Base-by-base conservation (phyloP, 2,888 invertebrate species). In the Andricus curvator region DNA sequence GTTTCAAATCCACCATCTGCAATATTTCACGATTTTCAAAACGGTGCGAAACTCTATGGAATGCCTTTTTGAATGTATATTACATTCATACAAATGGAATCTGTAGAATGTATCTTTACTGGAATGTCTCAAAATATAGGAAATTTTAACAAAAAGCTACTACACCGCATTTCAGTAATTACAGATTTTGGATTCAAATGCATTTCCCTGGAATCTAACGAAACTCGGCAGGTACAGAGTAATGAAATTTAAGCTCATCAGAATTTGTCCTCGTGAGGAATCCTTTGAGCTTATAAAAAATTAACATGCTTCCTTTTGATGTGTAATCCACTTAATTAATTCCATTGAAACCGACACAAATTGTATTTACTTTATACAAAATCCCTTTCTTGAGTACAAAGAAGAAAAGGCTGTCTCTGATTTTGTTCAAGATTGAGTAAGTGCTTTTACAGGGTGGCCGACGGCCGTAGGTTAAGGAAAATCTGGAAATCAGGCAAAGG, bases 1-100 rank as follows among this genome's bases (percentile, higher is more conserved):
- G 22, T 68, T 70, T 51, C 25, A 13, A 25, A 48, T 70, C 22
- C 44, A 25, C 68, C 44, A 48, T 68, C n/a, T 41, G 37, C 33
- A 41, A 67, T 37, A 41, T 41, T 41, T 67, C 37, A 67, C 13
- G 41, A 67, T 67, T 67, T 67, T 22, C 67, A 41, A 67, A 41
- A 67, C 67, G 65, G 8, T 33, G 56, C 11, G n/a, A 56, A 56
- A 56, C n/a, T 56, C 8, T 56, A n/a, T 56, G 56, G 56, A 56
- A 56, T 56, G 56, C 56, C 8, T n/a, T 56, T 56, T 56, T 56
- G n/a, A n/a, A 56, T 64, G 64, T 65, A 37, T 33, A 15, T 33
- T 65, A 29, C 33, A 20, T 65, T 33, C 25, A 25, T 17, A 29
- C 17, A 29, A 64, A 17, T 64, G 17, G 22, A 64, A 25, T 15